These are phyloP conservation scores for Dusona sp. DNA, from an alignment of 2,888 invertebrate species.

Conservation along the genomic window DNA sequence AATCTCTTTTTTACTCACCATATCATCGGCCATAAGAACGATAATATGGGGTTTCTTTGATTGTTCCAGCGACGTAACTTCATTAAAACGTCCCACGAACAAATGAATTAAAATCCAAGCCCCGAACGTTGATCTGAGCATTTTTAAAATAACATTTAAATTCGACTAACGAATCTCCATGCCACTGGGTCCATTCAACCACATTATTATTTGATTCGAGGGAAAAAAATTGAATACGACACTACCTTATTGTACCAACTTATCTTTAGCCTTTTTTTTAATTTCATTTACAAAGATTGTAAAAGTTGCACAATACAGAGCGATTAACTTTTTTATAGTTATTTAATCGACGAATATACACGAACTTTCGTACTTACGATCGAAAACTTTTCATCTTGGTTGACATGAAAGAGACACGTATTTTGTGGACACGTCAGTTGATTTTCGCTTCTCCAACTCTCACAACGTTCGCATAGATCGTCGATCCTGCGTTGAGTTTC, in stretches of 20 bases:
- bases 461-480: not conserved
- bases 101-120: slow-evolving; percentile 26
- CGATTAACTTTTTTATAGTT: too few species aligned
- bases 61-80: not conserved
- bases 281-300: too few species aligned
- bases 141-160: not conserved
- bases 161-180: not conserved
- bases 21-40: slow-evolving; percentile 86
- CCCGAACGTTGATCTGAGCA: slow-evolving; percentile 1
- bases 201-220: not conserved
- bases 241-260: too few species aligned
- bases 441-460: not conserved
- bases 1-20: slow-evolving; percentile 81
- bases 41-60: slow-evolving; percentile 85
- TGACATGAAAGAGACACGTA: not conserved
- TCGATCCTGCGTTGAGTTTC: not conserved
- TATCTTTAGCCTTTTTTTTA: too few species aligned
- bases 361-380: not conserved
- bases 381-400: not conserved
- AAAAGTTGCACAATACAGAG: too few species aligned
- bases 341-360: not conserved
- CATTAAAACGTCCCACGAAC: not conserved
- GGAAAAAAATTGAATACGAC: not conserved
- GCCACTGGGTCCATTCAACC: not conserved
- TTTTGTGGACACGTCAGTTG: not conserved